These are phyloP conservation scores for Talpa occidentalis DNA, from an alignment of 2,113 vertebrate genomes.

Conservation along the genomic window DNA sequence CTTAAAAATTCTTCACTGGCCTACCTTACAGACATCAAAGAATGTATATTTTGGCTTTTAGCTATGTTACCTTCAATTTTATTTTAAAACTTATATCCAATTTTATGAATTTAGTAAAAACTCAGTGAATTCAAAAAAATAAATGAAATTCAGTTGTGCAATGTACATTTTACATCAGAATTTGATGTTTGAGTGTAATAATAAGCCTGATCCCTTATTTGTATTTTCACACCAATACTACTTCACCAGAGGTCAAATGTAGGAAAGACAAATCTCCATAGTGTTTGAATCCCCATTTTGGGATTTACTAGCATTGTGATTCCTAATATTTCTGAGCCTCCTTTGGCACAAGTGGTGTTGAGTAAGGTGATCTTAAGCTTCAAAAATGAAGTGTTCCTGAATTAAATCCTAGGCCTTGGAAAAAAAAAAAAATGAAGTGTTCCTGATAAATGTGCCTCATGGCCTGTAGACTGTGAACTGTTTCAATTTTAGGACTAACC, in stretches of 20 bases:
- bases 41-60: not conserved
- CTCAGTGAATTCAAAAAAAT: not conserved
- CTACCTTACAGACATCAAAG: not conserved
- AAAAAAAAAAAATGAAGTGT: too few species aligned
- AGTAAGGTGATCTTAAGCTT: not conserved
- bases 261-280: not conserved
- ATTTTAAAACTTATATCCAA: not conserved
- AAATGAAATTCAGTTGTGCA: not conserved
- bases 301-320: not conserved
- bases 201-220: not conserved
- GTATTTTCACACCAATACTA: accelerated
- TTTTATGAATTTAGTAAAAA: not conserved
- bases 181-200: not conserved
- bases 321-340: not conserved
- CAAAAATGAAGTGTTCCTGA: not conserved
- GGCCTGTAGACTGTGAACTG: not conserved
- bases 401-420: too few species aligned
- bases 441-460: not conserved
- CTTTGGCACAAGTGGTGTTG: not conserved
- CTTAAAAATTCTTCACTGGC: not conserved
- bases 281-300: not conserved
- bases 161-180: not conserved
- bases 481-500: not conserved
- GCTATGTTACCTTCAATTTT: not conserved
- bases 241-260: not conserved